Evolutionary conservation across 2,888 invertebrate species (phyloP).

Genomic region (Gastracanthus pulcherrimus): DNA sequence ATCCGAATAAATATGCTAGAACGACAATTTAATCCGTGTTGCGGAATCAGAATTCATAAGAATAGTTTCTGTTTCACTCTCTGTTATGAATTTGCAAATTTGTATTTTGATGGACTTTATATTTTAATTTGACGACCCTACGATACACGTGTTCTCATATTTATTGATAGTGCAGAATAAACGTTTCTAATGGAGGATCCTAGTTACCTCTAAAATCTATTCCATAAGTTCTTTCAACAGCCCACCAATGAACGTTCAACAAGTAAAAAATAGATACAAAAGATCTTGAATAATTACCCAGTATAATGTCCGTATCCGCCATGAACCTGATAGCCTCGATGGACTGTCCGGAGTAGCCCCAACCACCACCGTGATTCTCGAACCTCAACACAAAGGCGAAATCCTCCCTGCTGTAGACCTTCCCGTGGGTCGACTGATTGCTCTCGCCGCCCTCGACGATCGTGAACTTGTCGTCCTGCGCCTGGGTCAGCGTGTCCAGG

Average conservation of each 20-base stretch:
- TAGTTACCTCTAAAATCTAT: background rate
- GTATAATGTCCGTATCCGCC: slow-evolving; percentile 92
- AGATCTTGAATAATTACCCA: slow-evolving; percentile 77
- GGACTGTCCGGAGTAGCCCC: slow-evolving; percentile 98
- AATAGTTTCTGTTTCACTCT: too few species aligned
- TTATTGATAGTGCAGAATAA: too few species aligned
- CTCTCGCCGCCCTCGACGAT: slow-evolving; percentile 79
- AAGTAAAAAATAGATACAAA: background rate
- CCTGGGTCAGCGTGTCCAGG: slow-evolving; percentile 91
- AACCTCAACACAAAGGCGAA: slow-evolving; percentile 92
- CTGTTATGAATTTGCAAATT: too few species aligned
- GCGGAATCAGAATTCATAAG: too few species aligned
- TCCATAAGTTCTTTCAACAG: background rate
- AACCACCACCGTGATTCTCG: slow-evolving; percentile 97
- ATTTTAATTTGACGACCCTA: too few species aligned
- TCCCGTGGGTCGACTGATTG: slow-evolving; percentile 78
- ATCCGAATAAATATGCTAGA: too few species aligned
- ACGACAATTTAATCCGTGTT: too few species aligned
- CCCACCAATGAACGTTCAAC: too few species aligned
- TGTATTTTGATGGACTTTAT: too few species aligned
- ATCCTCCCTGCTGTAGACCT: slow-evolving; percentile 88
- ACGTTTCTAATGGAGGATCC: too few species aligned
- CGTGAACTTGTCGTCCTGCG: slow-evolving; percentile 83
- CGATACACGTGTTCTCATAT: too few species aligned
- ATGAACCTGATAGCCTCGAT: slow-evolving; percentile 97